Conservation (phyloP, 2,113 vertebrate species). For the Melanotaenia duboulayi region DNA sequence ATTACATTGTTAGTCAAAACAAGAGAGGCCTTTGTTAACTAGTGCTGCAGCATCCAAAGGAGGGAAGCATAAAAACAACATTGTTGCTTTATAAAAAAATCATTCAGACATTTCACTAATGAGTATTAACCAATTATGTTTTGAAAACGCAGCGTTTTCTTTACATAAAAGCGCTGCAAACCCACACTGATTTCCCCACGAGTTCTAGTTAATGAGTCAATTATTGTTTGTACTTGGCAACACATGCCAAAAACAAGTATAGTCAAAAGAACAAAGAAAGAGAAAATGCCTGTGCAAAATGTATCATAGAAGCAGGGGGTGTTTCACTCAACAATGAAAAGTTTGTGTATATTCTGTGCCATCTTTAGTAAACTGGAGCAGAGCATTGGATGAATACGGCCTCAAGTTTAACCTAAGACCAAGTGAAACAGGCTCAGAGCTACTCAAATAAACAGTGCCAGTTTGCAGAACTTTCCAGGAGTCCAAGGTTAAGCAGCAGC, state of each 20-base stretch:
- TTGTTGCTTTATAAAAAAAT: background rate
- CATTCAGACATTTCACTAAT: background rate
- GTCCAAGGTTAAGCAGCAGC: background rate
- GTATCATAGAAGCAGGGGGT: too few relatives aligned
- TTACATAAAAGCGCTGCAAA: background rate
- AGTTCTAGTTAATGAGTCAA: background rate
- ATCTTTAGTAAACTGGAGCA: background rate
- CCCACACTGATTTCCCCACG: background rate
- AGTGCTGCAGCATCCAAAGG: background rate
- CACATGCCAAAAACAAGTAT: background rate
- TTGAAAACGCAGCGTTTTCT: background rate
- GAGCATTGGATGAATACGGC: background rate
- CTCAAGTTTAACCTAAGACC: background rate
- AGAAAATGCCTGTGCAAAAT: background rate
- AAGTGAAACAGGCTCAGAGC: background rate
- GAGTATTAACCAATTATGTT: constrained; percentile 2
- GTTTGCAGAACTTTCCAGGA: background rate
- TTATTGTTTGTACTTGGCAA: background rate
- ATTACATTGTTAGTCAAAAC: background rate
- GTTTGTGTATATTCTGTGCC: background rate
- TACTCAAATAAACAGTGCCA: too few relatives aligned
- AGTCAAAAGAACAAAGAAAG: background rate
- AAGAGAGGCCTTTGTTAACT: background rate
- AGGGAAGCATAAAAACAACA: background rate
- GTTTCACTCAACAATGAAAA: background rate